Percentiles rank a stretch among this genome's conserved stretches.
phyloP scores from a whole-genome alignment of 2,888 invertebrate genomes.

The Polydrusus cervinus region DNA sequence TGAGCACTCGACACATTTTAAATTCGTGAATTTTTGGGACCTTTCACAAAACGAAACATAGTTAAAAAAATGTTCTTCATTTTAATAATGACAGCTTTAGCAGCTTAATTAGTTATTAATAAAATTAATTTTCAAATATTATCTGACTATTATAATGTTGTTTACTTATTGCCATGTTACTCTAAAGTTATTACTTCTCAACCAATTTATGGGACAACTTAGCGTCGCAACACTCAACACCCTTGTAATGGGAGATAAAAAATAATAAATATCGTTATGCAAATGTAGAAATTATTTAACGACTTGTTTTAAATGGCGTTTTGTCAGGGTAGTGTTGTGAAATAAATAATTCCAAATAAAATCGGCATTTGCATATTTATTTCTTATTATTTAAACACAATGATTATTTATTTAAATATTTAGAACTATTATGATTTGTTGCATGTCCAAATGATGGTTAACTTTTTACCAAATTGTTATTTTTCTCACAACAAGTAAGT shows the following conservation, averaged over 20 bases:
- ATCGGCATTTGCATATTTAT: constrained; percentile 24
- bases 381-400: neutral
- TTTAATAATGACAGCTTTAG: no score
- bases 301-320: constrained; percentile 19
- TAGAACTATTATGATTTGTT: neutral
- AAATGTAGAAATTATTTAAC: constrained; percentile 27
- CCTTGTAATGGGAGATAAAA: constrained; percentile 28
- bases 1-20: no score
- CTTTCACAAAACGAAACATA: no score
- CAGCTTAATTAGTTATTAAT: no score
- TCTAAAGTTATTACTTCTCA: neutral
- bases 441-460: no score
- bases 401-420: neutral
- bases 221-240: constrained; percentile 14
- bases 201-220: constrained; percentile 21
- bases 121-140: no score
- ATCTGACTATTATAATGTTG: no score
- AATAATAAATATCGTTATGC: constrained; percentile 30
- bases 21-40: no score
- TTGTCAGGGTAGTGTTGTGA: constrained; percentile 11
- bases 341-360: constrained; percentile 1
- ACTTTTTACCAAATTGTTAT: no score
- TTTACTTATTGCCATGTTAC: constrained; percentile 7
- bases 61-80: no score
- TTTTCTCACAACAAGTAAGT: no score